Conservation (phyloP, 2,113 vertebrate genomes). For the Callopanchax toddi region DNA sequence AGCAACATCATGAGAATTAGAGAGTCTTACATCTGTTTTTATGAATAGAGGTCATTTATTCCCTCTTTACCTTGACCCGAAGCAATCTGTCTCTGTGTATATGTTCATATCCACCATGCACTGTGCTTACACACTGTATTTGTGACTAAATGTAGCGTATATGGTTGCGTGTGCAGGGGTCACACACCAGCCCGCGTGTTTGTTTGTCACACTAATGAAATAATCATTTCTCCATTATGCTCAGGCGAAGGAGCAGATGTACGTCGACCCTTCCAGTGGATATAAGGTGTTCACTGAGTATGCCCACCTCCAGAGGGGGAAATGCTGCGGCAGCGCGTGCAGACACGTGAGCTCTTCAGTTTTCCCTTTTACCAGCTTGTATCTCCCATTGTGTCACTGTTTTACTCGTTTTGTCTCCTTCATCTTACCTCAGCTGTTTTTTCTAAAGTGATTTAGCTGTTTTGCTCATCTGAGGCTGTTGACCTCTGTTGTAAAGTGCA, state of each 20-base stretch:
- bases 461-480: background rate
- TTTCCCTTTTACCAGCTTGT: conserved; percentile 51
- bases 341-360: conserved; percentile 84
- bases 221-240: conserved; percentile 63
- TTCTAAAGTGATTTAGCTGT: background rate
- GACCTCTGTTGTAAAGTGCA: too few species aligned
- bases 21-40: conserved; percentile 63
- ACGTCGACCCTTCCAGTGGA: conserved; percentile 81
- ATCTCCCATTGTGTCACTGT: conserved; percentile 10
- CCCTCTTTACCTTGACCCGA: conserved; percentile 40
- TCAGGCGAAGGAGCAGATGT: conserved; percentile 82
- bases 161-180: conserved; percentile 41
- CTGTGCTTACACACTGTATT: conserved; percentile 10
- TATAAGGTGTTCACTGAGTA: conserved; percentile 79
- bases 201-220: conserved; percentile 61
- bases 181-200: conserved; percentile 32
- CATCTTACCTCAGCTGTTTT: conserved; percentile 9
- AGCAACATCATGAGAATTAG: conserved; percentile 49
- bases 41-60: conserved; percentile 39
- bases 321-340: conserved; percentile 82
- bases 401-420: background rate
- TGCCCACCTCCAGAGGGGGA: conserved; percentile 82
- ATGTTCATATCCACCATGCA: conserved; percentile 8
- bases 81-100: conserved; percentile 64
- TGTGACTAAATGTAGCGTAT: conserved; percentile 30